Percentiles rank a stretch among this genome's conserved stretches.
Evolutionary conservation across 2,113 vertebrate species (phyloP).

Genomic region (Thryonomys swinderianus): DNA sequence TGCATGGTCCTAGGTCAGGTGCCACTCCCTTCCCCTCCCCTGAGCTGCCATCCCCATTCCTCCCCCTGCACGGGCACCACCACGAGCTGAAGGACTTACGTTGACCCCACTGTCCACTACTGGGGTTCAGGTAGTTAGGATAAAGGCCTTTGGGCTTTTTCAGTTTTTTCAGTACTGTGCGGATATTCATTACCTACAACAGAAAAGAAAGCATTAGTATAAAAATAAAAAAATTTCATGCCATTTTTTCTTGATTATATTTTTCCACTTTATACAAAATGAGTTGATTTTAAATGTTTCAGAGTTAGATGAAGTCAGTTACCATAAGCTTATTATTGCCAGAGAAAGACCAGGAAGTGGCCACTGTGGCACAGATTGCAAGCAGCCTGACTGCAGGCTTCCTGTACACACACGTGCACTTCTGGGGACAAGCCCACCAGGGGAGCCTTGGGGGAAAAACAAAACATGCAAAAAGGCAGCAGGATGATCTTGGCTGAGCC

Average conservation of each 20-base stretch:
- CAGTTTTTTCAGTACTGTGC: slow-evolving; percentile 94
- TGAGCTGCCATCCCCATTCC: no score
- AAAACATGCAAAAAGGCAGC: no score
- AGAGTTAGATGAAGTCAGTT: neutral
- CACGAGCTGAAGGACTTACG: slow-evolving; percentile 90
- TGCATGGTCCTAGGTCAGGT: no score
- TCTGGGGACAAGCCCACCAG: no score
- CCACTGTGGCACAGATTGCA: neutral
- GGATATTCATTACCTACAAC: slow-evolving; percentile 96
- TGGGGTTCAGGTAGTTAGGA: slow-evolving; percentile 99
- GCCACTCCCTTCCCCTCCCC: no score
- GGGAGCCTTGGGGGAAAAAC: no score
- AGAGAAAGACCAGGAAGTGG: neutral
- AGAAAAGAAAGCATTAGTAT: slow-evolving; percentile 61
- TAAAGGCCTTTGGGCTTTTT: slow-evolving; percentile 98
- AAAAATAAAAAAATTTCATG: neutral
- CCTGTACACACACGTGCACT: no score
- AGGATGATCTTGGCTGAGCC: no score
- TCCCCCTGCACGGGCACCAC: neutral
- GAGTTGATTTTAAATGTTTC: neutral
- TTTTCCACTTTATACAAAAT: slow-evolving; percentile 5
- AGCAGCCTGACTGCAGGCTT: neutral
- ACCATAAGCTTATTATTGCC: neutral
- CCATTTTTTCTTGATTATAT: slow-evolving; percentile 12
- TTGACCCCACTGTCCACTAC: slow-evolving; percentile 99